A percentile compares a stretch with the other conserved stretches of the same genome.
Conservation (phyloP, 2,113 vertebrate species). For the Carassius gibelio region DNA sequence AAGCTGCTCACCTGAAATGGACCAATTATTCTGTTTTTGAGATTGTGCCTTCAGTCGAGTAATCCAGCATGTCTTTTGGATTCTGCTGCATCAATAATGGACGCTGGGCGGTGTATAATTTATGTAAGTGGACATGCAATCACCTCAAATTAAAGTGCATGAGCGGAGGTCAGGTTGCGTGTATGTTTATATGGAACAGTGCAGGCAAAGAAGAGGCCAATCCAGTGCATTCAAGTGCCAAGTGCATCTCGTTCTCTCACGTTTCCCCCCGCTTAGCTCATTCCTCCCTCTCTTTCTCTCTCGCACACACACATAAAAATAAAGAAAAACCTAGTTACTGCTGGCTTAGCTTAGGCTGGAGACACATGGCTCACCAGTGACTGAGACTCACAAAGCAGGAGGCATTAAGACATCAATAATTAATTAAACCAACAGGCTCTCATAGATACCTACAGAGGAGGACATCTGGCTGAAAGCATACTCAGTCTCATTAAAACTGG, state of each 20-base stretch:
- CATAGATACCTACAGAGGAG: slow-evolving; percentile 63
- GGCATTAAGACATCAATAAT: slow-evolving; percentile 64
- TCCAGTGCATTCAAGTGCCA: slow-evolving; percentile 58
- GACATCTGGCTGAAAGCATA: slow-evolving; percentile 62
- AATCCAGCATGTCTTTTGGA: slow-evolving; percentile 74
- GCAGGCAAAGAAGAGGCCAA: slow-evolving; percentile 17
- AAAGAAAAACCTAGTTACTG: slow-evolving; percentile 41
- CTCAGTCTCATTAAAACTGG: slow-evolving; percentile 63
- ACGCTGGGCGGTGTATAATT: slow-evolving; percentile 73
- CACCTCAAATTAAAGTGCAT: slow-evolving; percentile 77
- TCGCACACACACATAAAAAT: not conserved
- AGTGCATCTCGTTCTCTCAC: not conserved
- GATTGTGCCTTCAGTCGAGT: slow-evolving; percentile 61
- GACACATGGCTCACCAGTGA: slow-evolving; percentile 51
- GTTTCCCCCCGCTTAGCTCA: slow-evolving; percentile 12
- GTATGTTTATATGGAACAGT: slow-evolving; percentile 27
- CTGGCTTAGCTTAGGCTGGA: slow-evolving; percentile 44
- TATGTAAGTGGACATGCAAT: slow-evolving; percentile 82
- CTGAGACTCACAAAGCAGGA: slow-evolving; percentile 55
- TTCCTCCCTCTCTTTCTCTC: not conserved
- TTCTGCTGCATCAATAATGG: slow-evolving; percentile 77
- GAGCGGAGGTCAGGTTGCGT: slow-evolving; percentile 52
- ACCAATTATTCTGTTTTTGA: slow-evolving; percentile 48
- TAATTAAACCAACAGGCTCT: slow-evolving; percentile 63
- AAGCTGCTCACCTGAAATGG: not conserved